Base-by-base conservation (phyloP, 2,888 invertebrate genomes). In the Archaeoteleia sp. region DNA sequence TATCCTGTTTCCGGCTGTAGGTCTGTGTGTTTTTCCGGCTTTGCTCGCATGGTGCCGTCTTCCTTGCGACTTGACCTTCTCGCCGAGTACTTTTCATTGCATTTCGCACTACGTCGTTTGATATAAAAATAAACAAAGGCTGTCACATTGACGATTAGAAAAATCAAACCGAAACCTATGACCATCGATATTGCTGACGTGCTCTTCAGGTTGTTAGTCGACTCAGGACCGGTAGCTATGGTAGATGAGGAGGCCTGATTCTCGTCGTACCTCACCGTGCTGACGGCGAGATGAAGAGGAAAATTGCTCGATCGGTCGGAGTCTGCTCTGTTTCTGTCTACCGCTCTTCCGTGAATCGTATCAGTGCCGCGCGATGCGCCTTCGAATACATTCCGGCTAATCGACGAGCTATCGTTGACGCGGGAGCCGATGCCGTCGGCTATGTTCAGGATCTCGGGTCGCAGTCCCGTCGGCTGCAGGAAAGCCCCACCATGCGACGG, bases 131-230 rank as follows among this genome's bases (percentile, higher is more conserved):
- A 88, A 0, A 89, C 86, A 75, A 92, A 91, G 23, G 91, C 89
- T n/a, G 90, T 88, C 7, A 93, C 85, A 81, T 95, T 95, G 4
- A 93, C 87, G 13, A 92, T 85, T 4, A 95, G 86, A 79, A 95
- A 94, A 35, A 92, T 85, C 42, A 92, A 87, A 14, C 92, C 92
- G 15, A 87, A 83, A 34, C 87, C 83, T 29, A 87, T 84, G 42
- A 88, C 82, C 71, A 87, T 81, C 8, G 85, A 85, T 29, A 86
- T 78, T 1, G 86, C 84, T 1, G 82, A 83, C n/a, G 78, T 77
- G 32, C 74, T 79, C 55, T 74, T 78, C 7, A 79, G 46, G 14
- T 65, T 58, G 20, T 60, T 54, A 20, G 35, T 90, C 88, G 81
- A 15, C 8, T 68, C 60, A 3, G 39, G n/a, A 17, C 35, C 49